Base-by-base conservation (phyloP, 2,113 vertebrate genomes). In the Heteronetta atricapilla region DNA sequence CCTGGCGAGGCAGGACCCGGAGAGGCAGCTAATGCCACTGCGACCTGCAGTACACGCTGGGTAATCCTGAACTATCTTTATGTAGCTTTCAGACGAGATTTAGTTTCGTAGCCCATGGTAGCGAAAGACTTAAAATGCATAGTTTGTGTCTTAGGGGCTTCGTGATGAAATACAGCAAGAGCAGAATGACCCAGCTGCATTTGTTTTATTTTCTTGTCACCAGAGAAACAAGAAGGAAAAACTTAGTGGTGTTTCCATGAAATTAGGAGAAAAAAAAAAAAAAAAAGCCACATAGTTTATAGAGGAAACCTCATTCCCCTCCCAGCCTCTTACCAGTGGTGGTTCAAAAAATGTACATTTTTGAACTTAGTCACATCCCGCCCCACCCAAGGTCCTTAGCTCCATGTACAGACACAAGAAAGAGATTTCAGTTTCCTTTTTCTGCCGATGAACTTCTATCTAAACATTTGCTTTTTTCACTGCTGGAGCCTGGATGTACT, bases 161-260 rank as follows among this genome's bases (percentile, higher is more conserved):
- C 6, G 2, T 83, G 82, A 92, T 88, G 93, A 95, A 87, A 78
- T 25, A 48, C 58, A 73, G 94, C 1, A 3, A 84, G 81, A 87
- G 84, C 88, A 86, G 86, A 94, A 93, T 36, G 34, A 96, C 95
- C 81, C 86, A 89, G 95, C 94, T 97, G 97, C 87, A 82, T 95
- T 95, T 97, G 95, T 98, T 97, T 98, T 98, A 96, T 98, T 98
- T 94, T 52, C 64, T 87, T 56, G 97, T 98, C 95, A 75, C 98
- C 97, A 91, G 91, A 97, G 98, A 96, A 97, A 98, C 97, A 19
- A 95, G 95, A 90, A 90, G 93, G 96, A 70, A 97, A 96, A 90
- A 92, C 22, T 91, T 94, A 95, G 90, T 44, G 60, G 89, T 76
- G 94, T 97, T 97, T 97, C 97, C 96, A 94, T 94, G 94, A 96